Base-by-base conservation (phyloP, 2,888 invertebrate species). In the Thecocarcelia acutangulata region DNA sequence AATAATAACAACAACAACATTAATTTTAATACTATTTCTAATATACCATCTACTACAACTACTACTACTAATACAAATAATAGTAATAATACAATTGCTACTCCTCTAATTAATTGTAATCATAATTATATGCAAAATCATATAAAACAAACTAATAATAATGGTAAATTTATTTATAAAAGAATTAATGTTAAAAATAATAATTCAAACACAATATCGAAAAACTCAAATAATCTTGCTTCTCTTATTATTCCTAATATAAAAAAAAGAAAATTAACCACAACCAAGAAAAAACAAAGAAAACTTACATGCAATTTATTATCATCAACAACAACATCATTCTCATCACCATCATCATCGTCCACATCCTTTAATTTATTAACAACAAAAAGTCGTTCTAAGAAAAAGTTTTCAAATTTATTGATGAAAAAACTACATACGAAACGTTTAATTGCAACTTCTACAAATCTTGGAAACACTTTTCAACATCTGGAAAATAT, bases 1-100 rank as follows among this genome's bases (percentile, higher is more conserved):
- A 79, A 84, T 83, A 79, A 82, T 77, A 85, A 74, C 48, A 83
- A 83, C n/a, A 83, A 83, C 17, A 82, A 78, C 40, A 79, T 64
- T 11, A 66, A 46, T 37, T 61, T 46, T 74, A 69, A 70, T 68
- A 73, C 52, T 80, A 75, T 46, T 77, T 68, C 69, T 58, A 69
- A 28, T 17, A 70, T 28, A 69, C 28, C 33, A 46, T 69, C 59
- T 64, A 72, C 76, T 64, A 80, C 19, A 59, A 44, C 52, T 42
- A 68, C 70, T 64, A 78, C 40, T 33, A 61, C 68, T 72, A 77
- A 70, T 59, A 64, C 54, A 73, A 56, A 68, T 56, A 73, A 37
- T 44, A 33, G 40, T 54, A 72, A 48, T 56, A 66, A 54, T 44
- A 48, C 19, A 73, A 63, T 63, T 59, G 66, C n/a, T 68, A 68